Evolutionary conservation across 1,140 invertebrate species (phyloP), one percentile per base, ranked within the genome.

Genomic region (Drosophila truncata): DNA sequence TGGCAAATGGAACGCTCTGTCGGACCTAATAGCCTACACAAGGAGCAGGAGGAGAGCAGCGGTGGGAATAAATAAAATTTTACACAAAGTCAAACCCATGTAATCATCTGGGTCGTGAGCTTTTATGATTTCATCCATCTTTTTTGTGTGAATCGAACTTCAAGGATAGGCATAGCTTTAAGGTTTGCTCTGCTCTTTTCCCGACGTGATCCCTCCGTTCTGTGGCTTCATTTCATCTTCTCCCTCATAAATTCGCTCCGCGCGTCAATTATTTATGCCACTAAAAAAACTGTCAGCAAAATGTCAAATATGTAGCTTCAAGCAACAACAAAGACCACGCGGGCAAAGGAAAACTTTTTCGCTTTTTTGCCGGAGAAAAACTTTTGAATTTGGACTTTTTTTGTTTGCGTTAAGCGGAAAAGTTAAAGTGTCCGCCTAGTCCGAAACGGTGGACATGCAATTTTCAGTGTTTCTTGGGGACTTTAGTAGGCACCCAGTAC

Each of bases 331-430:
- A 73, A 63, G 49, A 63, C 39, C 23, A 41, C n/a, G 33, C 55
- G 42, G 16, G 46, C 16, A n/a, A 44, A 23, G 20, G 25, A 50
- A 66, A 77, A 86, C 41, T 64, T 86, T 55, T 42, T 58, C 16
- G n/a, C 10, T 55, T 49, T 58, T 59, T 76, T 39, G 47, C 8
- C 39, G 20, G 39, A 16, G 37, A 29, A 50, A 78, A 83, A 88
- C 71, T 83, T 86, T 71, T 20, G 52, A 74, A 86, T 85, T 79
- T 52, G 46, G 52, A 54, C 4, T 33, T n/a, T 79, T 72, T 41
- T 13, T 18, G 31, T 18, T n/a, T 18, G n/a, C 11, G 10, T 4
- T 37, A 31, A 25, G 46, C 16, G 37, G 10, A 72, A 73, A 57
- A 57, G 41, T 57, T 71, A 47, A 70, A 70, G 41, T 37, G 33